These are phyloP conservation scores for Syngnathus floridae DNA, from an alignment of 2,113 vertebrate genomes.

Conservation along the genomic window DNA sequence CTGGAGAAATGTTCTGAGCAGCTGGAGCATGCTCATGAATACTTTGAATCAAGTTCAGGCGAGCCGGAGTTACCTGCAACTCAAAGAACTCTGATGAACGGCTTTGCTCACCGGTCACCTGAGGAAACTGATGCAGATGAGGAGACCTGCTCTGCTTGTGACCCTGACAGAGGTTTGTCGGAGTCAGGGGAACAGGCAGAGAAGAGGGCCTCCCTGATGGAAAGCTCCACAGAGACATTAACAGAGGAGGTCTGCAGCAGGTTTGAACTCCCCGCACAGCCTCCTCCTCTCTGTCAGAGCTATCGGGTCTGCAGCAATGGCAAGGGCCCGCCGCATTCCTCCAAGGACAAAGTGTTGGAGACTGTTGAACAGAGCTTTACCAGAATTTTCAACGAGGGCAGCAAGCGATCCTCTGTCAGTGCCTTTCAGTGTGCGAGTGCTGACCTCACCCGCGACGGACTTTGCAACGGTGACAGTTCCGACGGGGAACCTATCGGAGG, in stretches of 20 bases:
- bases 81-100: slow-evolving; percentile 60
- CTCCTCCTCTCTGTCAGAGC: neutral
- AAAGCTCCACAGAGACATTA: slow-evolving; percentile 82
- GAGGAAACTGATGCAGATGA: slow-evolving; percentile 38
- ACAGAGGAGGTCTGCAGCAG: slow-evolving; percentile 72
- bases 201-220: slow-evolving; percentile 69
- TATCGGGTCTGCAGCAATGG: slow-evolving; percentile 26
- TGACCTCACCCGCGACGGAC: slow-evolving; percentile 72
- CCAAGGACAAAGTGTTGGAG: slow-evolving; percentile 52
- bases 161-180: slow-evolving; percentile 45
- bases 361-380: slow-evolving; percentile 48
- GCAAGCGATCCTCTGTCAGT: slow-evolving; percentile 72
- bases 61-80: slow-evolving; percentile 26
- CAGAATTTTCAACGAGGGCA: slow-evolving; percentile 75
- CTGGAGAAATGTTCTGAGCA: slow-evolving; percentile 21
- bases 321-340: slow-evolving; percentile 30
- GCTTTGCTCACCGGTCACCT: slow-evolving; percentile 33
- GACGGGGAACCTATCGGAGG: slow-evolving; percentile 51
- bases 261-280: slow-evolving; percentile 45
- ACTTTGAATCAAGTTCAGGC: slow-evolving; percentile 1
- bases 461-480: slow-evolving; percentile 75
- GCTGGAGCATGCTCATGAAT: slow-evolving; percentile 12
- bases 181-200: slow-evolving; percentile 51
- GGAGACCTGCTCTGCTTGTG: slow-evolving; percentile 21
- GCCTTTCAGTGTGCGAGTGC: slow-evolving; percentile 75